Percentiles rank a stretch among this genome's conserved stretches.
Evolutionary conservation across 2,888 invertebrate genomes (phyloP).

Genomic region (Noctua comes): DNA sequence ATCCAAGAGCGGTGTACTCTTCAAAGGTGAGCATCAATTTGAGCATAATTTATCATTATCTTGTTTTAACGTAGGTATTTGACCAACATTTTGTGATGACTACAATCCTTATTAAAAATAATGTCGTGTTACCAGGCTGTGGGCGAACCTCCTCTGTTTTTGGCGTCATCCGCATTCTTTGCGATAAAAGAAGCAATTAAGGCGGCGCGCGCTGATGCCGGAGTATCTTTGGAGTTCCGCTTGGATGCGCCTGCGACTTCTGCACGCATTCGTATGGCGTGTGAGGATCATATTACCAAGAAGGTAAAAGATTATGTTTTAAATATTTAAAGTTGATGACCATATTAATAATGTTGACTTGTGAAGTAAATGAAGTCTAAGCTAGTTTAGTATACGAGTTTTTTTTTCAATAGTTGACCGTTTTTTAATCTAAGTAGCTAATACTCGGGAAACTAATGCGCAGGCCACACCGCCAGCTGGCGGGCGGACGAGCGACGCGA

Average conservation of each 20-base stretch:
- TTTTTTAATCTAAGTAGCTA: not conserved
- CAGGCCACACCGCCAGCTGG: too few relatives aligned
- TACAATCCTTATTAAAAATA: not conserved
- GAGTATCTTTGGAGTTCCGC: slow-evolving; percentile 90
- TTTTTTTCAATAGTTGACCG: too few relatives aligned
- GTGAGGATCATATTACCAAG: slow-evolving; percentile 94
- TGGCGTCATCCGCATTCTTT: slow-evolving; percentile 96
- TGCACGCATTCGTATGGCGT: slow-evolving; percentile 96
- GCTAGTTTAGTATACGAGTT: not conserved
- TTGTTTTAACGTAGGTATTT: not conserved
- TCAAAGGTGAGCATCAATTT: slow-evolving; percentile 93
- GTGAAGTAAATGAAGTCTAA: not conserved
- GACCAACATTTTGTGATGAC: not conserved
- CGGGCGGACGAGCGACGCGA: too few relatives aligned
- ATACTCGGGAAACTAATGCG: not conserved
- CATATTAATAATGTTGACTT: not conserved
- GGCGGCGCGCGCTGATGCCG: slow-evolving; percentile 94
- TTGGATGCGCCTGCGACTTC: slow-evolving; percentile 96
- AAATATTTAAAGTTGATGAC: not conserved
- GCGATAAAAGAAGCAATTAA: slow-evolving; percentile 97
- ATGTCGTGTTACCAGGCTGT: slow-evolving; percentile 92
- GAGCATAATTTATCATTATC: not conserved
- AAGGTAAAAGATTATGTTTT: slow-evolving; percentile 89
- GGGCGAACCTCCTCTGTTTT: slow-evolving; percentile 98
- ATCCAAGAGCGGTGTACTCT: slow-evolving; percentile 97